Base-by-base conservation (phyloP, 2,797 vertebrate genomes). In the Danio jaintianensis region DNA sequence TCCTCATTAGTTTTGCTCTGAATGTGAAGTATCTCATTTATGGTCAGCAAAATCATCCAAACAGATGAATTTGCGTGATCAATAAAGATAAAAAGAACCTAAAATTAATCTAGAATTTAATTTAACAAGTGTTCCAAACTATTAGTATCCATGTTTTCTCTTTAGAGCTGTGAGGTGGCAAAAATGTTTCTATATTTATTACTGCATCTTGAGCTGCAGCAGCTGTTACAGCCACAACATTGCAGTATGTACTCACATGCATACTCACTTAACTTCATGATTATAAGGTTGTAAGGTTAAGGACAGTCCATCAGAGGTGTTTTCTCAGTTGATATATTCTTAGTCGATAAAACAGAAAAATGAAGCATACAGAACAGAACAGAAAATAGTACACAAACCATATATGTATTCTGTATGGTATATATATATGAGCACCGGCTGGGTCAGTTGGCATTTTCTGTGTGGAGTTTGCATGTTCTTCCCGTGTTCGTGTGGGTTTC, bases 11-110 rank as follows among this genome's bases (percentile, higher is more conserved):
- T 9, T 59, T 8, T 47, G 42, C 45, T 67, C 78, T 80, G 67
- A 72, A 47, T 78, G 67, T 78, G 38, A 79, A 73, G 29, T 50
- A 43, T 56, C 22, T 80, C 42, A 48, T 75, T 75, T 81, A 72
- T 75, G 84, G 75, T 73, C 82, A 82, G 72, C 55, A 53, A 82
- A 75, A 82, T 63, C 70, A 79, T 72, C 55, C 72, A 79, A 83
- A 75, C 78, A 75, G 53, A 81, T 74, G 82, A 40, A 64, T 40
- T 62, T 9, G 4, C 13, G 29, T 11, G 47, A 50, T 4, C 3
- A 68, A 36, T 50, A n/a, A 67, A 48, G 20, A 22, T 47, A 16
- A 29, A n/a, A 61, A 61, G 0, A 29, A 58, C 20, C 16, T 6
- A 12, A 64, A 20, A 11, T 64, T 13, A 29, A 29, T 29, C 29